phyloP scores from a whole-genome alignment of 2,888 invertebrate species.

The Eristalis intricaria region DNA sequence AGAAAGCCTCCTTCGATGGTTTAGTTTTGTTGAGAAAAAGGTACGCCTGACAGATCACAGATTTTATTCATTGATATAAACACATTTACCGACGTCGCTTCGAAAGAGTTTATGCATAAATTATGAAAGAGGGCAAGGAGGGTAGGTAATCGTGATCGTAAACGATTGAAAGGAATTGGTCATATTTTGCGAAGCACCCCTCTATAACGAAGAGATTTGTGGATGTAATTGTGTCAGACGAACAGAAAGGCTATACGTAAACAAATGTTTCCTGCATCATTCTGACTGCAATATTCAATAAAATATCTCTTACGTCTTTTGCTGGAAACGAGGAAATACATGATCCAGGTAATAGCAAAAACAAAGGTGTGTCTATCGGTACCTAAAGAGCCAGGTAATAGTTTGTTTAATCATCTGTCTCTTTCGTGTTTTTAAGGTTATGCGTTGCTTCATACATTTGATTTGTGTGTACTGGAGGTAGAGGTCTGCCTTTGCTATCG shows the following conservation, averaged over 20 bases:
- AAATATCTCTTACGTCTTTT: background rate
- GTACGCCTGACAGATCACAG: background rate
- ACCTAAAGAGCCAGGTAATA: constrained; percentile 49
- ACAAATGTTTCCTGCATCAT: background rate
- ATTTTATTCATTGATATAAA: background rate
- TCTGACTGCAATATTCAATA: background rate
- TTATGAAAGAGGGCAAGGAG: background rate
- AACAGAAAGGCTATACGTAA: background rate
- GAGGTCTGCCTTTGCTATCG: background rate
- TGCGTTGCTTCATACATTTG: constrained; percentile 44
- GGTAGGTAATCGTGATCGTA: background rate
- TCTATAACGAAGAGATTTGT: background rate
- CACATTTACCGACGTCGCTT: background rate
- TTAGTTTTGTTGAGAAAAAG: background rate
- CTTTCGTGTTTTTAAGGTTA: constrained; percentile 34
- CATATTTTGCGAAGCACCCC: background rate
- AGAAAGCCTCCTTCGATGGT: background rate
- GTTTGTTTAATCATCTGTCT: constrained; percentile 33
- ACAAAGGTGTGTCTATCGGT: constrained; percentile 59
- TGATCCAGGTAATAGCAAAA: constrained; percentile 38
- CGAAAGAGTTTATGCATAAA: background rate
- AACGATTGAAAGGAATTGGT: background rate
- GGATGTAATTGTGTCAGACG: background rate
- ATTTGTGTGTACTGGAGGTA: constrained; percentile 9
- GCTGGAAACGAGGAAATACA: constrained; percentile 1